Percentiles rank a stretch among this genome's conserved stretches.
Conservation (phyloP, 2,888 invertebrate species). For the Yponomeuta evonymella region DNA sequence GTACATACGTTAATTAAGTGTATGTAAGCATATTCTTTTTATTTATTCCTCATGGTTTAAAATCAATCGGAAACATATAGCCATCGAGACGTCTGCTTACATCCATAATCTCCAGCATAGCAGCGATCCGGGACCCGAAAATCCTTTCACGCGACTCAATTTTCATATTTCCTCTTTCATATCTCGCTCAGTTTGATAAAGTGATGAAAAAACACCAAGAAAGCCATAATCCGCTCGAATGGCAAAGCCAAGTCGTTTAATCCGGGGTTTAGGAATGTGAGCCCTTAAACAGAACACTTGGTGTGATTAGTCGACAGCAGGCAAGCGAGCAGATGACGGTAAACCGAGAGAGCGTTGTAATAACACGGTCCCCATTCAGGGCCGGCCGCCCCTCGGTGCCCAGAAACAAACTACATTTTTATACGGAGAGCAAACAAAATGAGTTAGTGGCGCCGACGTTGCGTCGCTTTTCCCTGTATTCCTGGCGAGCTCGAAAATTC, state of each 20-base stretch:
- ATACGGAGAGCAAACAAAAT: conserved; percentile 66
- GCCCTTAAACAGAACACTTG: conserved; percentile 33
- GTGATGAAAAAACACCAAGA: conserved; percentile 11
- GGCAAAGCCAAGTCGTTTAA: conserved; percentile 13
- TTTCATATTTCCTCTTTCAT: background rate
- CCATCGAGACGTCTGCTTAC: background rate
- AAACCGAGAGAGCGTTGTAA: conserved; percentile 11
- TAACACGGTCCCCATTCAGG: conserved; percentile 15
- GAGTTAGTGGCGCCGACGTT: conserved; percentile 57
- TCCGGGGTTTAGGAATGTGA: conserved; percentile 16
- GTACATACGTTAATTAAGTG: background rate
- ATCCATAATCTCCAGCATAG: background rate
- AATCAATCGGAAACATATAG: background rate
- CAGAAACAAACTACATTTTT: conserved; percentile 67
- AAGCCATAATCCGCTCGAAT: conserved; percentile 11
- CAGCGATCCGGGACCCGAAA: conserved; percentile 2
- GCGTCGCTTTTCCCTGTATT: conserved; percentile 59
- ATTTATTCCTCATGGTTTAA: background rate
- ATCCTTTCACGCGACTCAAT: conserved; percentile 2
- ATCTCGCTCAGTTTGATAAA: conserved; percentile 5
- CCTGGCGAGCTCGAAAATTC: conserved; percentile 64
- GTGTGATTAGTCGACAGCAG: conserved; percentile 36
- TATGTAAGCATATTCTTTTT: background rate
- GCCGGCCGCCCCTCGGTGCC: conserved; percentile 39
- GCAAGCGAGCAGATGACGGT: conserved; percentile 10